Evolutionary conservation across 2,888 invertebrate species (phyloP).

Genomic region (Drosophila parthenogenetica): DNA sequence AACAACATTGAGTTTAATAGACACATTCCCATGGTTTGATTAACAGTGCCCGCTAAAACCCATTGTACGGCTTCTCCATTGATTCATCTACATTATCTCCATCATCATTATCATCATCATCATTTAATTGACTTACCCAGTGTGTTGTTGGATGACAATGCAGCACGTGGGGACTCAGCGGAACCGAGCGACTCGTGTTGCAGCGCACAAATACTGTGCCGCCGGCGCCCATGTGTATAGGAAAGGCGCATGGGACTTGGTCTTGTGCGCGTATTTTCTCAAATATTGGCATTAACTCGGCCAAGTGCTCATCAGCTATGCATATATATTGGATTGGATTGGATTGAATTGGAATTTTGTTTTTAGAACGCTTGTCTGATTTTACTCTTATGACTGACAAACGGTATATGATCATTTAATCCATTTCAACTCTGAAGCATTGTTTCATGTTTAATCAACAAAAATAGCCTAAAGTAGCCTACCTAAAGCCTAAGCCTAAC

Average conservation of each 20-base stretch:
- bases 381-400: slow-evolving; percentile 45
- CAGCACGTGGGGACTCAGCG: slow-evolving; percentile 88
- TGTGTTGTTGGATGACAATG: slow-evolving; percentile 89
- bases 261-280: slow-evolving; percentile 96
- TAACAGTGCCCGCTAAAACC: slow-evolving; percentile 33
- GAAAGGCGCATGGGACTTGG: slow-evolving; percentile 95
- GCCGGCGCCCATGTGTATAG: slow-evolving; percentile 92
- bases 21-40: neutral
- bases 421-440: slow-evolving; percentile 19
- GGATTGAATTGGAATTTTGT: slow-evolving; percentile 35
- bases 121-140: slow-evolving; percentile 85
- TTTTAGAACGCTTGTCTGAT: slow-evolving; percentile 29
- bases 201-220: slow-evolving; percentile 88
- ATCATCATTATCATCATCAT: slow-evolving; percentile 6
- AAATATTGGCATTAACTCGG: slow-evolving; percentile 98
- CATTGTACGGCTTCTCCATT: slow-evolving; percentile 16
- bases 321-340: slow-evolving; percentile 39
- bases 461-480: slow-evolving; percentile 30
- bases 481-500: slow-evolving; percentile 36
- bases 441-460: slow-evolving; percentile 16
- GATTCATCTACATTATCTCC: slow-evolving; percentile 10
- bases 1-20: slow-evolving; percentile 19
- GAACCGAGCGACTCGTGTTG: slow-evolving; percentile 88
- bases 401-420: slow-evolving; percentile 84
- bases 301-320: slow-evolving; percentile 96